phyloP scores from a whole-genome alignment of 30 jellyfish, hydroid and myxozoan genomes.

The Haliclystus octoradiatus region DNA sequence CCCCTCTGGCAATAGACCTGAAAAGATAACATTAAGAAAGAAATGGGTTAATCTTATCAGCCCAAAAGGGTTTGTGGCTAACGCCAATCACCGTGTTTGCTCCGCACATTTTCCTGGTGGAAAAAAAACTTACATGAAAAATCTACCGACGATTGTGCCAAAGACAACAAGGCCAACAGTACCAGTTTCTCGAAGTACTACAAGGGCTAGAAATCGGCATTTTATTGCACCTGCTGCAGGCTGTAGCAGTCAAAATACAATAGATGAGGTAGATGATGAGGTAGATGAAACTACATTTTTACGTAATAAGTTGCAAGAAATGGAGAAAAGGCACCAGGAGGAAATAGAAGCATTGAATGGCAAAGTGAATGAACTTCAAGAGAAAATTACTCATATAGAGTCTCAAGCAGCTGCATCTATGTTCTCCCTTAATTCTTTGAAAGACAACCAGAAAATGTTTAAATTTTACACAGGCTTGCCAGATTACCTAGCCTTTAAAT shows the following conservation, averaged over 20 bases:
- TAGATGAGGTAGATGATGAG: background rate
- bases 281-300: background rate
- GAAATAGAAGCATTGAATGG: no score
- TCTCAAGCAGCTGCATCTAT: background rate
- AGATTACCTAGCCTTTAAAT: conserved; percentile 2
- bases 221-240: conserved; percentile 4
- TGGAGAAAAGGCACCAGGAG: conserved; percentile 1
- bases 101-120: conserved; percentile 33
- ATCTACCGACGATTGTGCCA: conserved; percentile 31
- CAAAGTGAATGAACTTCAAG: background rate
- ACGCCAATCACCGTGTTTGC: conserved; percentile 26
- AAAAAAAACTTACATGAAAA: conserved; percentile 14
- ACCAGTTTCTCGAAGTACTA: background rate
- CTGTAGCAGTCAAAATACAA: conserved; percentile 7
- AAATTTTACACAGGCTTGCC: conserved; percentile 22
- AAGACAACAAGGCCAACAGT: background rate
- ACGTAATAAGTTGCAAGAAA: conserved; percentile 1
- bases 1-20: no score
- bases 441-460: conserved; percentile 12
- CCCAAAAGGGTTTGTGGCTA: conserved; percentile 8
- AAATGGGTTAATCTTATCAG: conserved; percentile 20
- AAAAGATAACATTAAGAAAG: conserved; percentile 5
- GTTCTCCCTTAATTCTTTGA: conserved; percentile 6
- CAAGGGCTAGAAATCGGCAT: background rate
- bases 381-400: background rate